A percentile compares a stretch with the other conserved stretches of the same genome.
phyloP scores from a whole-genome alignment of 2,888 invertebrate species.

The Coenonympha glycerion region DNA sequence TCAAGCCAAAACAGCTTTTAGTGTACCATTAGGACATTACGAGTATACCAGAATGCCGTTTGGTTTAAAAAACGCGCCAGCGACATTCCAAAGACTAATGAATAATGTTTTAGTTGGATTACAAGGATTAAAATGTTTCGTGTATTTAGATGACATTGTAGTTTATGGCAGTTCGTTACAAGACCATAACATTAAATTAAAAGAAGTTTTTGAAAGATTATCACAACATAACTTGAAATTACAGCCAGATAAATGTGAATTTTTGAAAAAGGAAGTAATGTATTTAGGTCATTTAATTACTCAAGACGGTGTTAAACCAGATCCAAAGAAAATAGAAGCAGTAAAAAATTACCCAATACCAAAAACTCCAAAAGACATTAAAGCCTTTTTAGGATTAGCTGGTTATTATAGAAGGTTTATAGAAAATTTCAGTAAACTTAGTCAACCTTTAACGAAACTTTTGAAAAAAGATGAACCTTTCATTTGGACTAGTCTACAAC shows the following conservation, averaged over 20 bases:
- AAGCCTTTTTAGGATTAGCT: not conserved
- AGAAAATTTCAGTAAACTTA: not conserved
- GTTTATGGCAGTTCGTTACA: too few species aligned
- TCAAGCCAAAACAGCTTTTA: not conserved
- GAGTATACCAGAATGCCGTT: not conserved
- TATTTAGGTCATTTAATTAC: constrained; percentile 34
- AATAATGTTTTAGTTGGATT: too few species aligned
- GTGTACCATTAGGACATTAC: not conserved
- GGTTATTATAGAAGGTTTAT: not conserved
- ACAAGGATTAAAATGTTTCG: too few species aligned
- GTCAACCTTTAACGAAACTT: not conserved
- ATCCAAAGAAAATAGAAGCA: constrained; percentile 25
- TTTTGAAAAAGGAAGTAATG: constrained; percentile 24
- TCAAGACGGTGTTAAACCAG: constrained; percentile 32
- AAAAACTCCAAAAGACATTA: not conserved
- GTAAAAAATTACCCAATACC: constrained; percentile 5
- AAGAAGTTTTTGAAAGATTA: not conserved
- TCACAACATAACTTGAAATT: constrained; percentile 22
- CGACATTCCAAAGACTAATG: too few species aligned
- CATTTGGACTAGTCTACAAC: not conserved
- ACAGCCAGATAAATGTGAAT: constrained; percentile 37
- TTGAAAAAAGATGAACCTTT: not conserved
- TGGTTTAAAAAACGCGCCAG: too few species aligned
- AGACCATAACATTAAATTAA: too few species aligned
- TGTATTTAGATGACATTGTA: too few species aligned